A percentile compares a stretch with the other conserved stretches of the same genome.
Conservation (phyloP, 2,113 vertebrate genomes). For the Ariopsis seemanni region DNA sequence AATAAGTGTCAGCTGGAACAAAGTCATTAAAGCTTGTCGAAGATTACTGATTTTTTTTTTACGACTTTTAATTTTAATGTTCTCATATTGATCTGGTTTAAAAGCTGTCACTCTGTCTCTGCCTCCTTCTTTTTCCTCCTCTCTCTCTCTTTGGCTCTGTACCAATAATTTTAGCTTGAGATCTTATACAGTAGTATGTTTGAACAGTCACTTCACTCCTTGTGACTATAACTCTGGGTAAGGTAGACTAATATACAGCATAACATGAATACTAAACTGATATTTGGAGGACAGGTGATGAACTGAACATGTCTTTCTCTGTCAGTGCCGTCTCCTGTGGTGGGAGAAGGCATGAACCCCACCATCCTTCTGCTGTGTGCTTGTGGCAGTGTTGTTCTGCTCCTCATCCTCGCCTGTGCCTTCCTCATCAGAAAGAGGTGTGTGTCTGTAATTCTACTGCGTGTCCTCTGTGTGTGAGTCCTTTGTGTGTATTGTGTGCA, state of each 20-base stretch:
- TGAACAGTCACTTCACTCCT: not conserved
- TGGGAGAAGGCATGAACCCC: conserved; percentile 91
- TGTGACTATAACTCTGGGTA: not conserved
- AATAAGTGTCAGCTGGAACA: not conserved
- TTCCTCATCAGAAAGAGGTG: conserved; percentile 98
- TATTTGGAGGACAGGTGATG: conserved; percentile 5
- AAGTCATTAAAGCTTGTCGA: not conserved
- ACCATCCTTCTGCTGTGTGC: conserved; percentile 92
- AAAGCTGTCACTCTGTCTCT: not conserved
- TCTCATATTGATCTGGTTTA: not conserved
- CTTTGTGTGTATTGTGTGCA: conserved; percentile 29
- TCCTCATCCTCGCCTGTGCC: conserved; percentile 93
- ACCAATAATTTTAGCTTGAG: not conserved
- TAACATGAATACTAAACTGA: not conserved
- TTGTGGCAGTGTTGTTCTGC: conserved; percentile 89
- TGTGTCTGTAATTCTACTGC: conserved; percentile 12
- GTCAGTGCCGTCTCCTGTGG: conserved; percentile 91
- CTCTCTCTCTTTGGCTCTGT: not conserved
- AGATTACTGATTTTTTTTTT: not conserved
- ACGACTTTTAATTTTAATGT: not conserved
- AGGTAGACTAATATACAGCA: not conserved
- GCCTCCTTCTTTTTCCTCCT: not conserved
- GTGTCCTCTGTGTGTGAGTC: conserved; percentile 28
- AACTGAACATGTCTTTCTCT: conserved; percentile 8
- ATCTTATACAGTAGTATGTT: not conserved